phyloP scores from a whole-genome alignment of 2,888 invertebrate genomes.

The Falcaria lacertinaria region DNA sequence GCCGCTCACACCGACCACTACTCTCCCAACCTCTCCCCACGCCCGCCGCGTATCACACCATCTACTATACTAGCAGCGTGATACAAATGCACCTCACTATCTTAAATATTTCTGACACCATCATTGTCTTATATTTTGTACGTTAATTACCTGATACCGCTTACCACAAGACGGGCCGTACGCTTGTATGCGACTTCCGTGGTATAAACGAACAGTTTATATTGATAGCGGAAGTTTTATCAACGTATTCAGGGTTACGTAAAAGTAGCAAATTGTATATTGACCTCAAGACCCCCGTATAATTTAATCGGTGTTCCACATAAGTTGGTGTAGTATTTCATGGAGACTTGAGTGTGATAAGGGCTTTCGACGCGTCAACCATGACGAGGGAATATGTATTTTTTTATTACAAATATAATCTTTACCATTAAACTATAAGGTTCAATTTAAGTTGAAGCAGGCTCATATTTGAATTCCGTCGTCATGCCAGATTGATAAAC shows the following conservation, averaged over 20 bases:
- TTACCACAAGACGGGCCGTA: no score
- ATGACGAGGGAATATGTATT: conserved; percentile 29
- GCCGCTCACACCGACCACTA: background rate
- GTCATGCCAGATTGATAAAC: conserved; percentile 29
- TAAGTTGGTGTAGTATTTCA: conserved; percentile 9
- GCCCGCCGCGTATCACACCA: background rate
- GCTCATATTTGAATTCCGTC: conserved; percentile 33
- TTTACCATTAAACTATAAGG: conserved; percentile 1
- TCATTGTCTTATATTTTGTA: no score
- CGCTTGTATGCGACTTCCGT: no score
- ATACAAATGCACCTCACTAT: background rate
- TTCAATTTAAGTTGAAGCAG: background rate
- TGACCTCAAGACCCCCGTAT: background rate
- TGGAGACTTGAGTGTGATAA: conserved; percentile 40
- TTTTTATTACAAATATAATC: no score
- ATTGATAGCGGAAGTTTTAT: no score
- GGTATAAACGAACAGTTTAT: no score
- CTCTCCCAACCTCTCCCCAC: background rate
- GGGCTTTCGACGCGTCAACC: conserved; percentile 33
- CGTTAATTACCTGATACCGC: no score
- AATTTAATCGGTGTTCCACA: background rate
- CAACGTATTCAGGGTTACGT: no score
- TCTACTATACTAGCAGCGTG: no score
- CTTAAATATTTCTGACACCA: background rate
- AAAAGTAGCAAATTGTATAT: no score